Evolutionary conservation across 1,140 invertebrate species (phyloP), one percentile per base, ranked within the genome.

Genomic region (Microplitis demolitor): DNA sequence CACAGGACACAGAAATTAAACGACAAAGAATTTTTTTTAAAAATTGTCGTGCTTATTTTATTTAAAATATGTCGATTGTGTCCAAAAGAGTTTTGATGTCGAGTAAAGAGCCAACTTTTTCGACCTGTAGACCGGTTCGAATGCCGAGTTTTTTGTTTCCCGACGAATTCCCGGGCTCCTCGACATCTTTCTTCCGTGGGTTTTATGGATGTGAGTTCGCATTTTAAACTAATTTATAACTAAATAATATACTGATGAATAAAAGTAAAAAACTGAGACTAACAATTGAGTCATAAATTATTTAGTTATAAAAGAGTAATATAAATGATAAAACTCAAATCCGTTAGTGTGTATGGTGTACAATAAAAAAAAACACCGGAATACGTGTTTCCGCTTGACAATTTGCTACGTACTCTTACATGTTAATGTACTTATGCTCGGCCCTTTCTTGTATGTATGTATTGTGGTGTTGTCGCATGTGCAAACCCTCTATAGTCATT

Each of bases 321-420:
- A 45, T 45, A 45, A 45, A 45, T 45, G 39, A 45, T 45, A 11
- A 8, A 45, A 9, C 39, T 45, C 9, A 45, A 45, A 45, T 45
- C 39, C 24, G 56, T 58, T 24, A 24, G 56, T 9, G 8, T 58
- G 56, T 31, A 31, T 31, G 56, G 14, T 24, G 51, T 13, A 6
- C 6, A 9, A 9, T n/a, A 5, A 54, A 54, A 54, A 54, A 58
- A 9, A 66, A 66, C 13, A 66, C 63, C 63, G 63, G 63, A 66
- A 66, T 66, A 66, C 63, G 63, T 66, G 37, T 66, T 66, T 66
- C 63, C 63, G 35, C 13, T 66, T 45, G 24, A 61, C 24, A 31
- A 61, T 45, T 45, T 45, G 39, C 39, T 45, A 45, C 39, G 39
- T 45, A 45, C 39, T 6, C 11, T 45, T 45, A 45, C 39, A 45